Evolutionary conservation across 1,140 invertebrate genomes (phyloP), one percentile per base, ranked within the genome.

Genomic region (Bombus waltoni): DNA sequence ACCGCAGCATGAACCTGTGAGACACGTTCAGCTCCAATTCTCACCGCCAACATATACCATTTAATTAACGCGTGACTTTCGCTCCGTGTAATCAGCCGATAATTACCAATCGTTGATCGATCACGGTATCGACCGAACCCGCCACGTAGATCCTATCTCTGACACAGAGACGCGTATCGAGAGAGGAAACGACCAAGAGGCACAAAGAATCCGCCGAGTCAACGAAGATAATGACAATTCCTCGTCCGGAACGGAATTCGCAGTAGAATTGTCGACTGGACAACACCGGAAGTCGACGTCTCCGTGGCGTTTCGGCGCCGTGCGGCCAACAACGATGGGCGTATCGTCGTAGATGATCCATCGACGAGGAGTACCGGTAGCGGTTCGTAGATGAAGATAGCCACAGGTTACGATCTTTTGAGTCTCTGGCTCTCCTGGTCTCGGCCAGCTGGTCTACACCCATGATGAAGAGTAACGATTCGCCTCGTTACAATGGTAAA

Each of bases 191-290:
- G 25, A 0, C 73, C 9, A 40, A 59, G 74, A 57, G 15, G 32
- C 71, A 81, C 32, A 53, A 59, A 82, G 74, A 91, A 91, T 90
- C n/a, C 81, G 91, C 88, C 89, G 88, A 92, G 91, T 92, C 90
- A 91, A 92, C 87, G 22, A 82, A 86, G 82, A 91, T 92, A 92
- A 91, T 92, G 83, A 87, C 81, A 85, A 83, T 89, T 91, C 83
- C 32, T 68, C 59, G 73, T 66, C 65, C 59, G 65, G 85, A 84
- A 79, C 40, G 83, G 68, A 88, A 86, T 81, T 81, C 53, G 59
- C 57, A 1, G 77, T 44, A 44, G 59, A 53, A 53, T 53, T 53
- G 65, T 72, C 38, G 75, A 1, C 38, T 40, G 68, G 74, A 32
- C 40, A 89, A 86, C 70, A 86, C 89, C 91, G 91, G 90, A 92